These are phyloP conservation scores for Chromoteleia sp. DNA, from an alignment of 2,888 invertebrate species.

Conservation along the genomic window DNA sequence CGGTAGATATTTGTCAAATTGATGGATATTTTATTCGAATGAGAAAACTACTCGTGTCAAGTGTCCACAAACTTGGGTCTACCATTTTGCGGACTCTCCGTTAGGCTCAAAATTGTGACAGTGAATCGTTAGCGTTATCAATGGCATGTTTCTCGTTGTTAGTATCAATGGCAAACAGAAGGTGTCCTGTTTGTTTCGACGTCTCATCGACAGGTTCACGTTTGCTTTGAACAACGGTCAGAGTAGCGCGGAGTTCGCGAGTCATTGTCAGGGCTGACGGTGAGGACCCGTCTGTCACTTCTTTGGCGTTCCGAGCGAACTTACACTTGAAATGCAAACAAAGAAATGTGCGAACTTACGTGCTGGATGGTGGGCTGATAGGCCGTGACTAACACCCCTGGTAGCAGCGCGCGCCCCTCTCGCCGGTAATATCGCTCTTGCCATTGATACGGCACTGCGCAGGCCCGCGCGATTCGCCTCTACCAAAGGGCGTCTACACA, in stretches of 20 bases:
- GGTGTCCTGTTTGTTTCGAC: no score
- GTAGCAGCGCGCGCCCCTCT: constrained; percentile 81
- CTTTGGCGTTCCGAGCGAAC: constrained; percentile 12
- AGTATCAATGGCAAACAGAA: no score
- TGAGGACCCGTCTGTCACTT: constrained; percentile 21
- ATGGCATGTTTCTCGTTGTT: background rate
- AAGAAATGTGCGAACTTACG: constrained; percentile 78
- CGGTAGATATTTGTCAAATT: no score
- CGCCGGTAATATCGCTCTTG: constrained; percentile 73
- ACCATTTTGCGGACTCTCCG: background rate
- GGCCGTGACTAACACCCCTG: constrained; percentile 84
- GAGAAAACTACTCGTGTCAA: background rate
- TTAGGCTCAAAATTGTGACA: constrained; percentile 16
- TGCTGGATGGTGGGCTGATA: constrained; percentile 83
- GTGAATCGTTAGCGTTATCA: constrained; percentile 20
- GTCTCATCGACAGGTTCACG: no score
- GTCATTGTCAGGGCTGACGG: constrained; percentile 1
- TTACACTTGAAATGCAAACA: constrained; percentile 46
- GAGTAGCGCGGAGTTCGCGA: constrained; percentile 8
- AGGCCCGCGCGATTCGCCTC: constrained; percentile 73
- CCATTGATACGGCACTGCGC: constrained; percentile 78
- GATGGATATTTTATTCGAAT: no score
- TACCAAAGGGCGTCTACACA: constrained; percentile 54
- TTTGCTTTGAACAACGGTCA: background rate
- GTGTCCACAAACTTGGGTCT: background rate